Conservation (phyloP, 2,888 invertebrate genomes). For the Diarsia rubi region DNA sequence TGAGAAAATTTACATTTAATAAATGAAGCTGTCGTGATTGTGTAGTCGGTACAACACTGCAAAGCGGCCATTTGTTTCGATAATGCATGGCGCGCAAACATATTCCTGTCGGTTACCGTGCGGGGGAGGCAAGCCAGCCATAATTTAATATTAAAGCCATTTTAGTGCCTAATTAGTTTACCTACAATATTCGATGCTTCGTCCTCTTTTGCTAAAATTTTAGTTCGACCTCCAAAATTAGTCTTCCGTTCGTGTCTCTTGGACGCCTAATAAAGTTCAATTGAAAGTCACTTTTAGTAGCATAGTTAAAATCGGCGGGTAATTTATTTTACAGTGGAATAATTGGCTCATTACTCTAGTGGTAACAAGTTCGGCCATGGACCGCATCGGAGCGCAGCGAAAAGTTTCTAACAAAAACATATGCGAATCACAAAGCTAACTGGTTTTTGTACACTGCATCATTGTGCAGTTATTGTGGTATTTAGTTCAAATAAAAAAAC, state of each 20-base stretch:
- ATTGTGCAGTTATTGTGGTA: conserved; percentile 10
- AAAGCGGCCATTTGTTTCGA: conserved; percentile 76
- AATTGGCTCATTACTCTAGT: conserved; percentile 43
- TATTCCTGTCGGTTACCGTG: conserved; percentile 43
- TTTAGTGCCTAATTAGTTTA: conserved; percentile 38
- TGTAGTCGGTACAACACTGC: conserved; percentile 72
- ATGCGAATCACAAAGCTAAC: conserved; percentile 23
- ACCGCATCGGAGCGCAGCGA: conserved; percentile 32
- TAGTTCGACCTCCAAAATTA: conserved; percentile 11
- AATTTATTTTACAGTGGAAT: conserved; percentile 38
- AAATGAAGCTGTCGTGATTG: conserved; percentile 67
- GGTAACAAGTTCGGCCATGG: conserved; percentile 29
- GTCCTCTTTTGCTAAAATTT: conserved; percentile 21
- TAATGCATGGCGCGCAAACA: conserved; percentile 59
- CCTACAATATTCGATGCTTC: conserved; percentile 22
- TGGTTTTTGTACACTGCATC: conserved; percentile 18
- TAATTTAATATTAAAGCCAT: conserved; percentile 28
- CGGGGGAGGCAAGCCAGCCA: conserved; percentile 35
- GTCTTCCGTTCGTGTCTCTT: conserved; percentile 16
- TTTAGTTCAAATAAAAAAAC: neutral
- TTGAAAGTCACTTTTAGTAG: conserved; percentile 16
- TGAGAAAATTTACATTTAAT: conserved; percentile 42
- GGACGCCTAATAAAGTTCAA: conserved; percentile 32
- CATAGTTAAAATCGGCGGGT: conserved; percentile 22
- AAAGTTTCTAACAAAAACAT: conserved; percentile 36